Evolutionary conservation across 2,113 vertebrate species (phyloP).

Genomic region (Onychorhynchus coronatus): DNA sequence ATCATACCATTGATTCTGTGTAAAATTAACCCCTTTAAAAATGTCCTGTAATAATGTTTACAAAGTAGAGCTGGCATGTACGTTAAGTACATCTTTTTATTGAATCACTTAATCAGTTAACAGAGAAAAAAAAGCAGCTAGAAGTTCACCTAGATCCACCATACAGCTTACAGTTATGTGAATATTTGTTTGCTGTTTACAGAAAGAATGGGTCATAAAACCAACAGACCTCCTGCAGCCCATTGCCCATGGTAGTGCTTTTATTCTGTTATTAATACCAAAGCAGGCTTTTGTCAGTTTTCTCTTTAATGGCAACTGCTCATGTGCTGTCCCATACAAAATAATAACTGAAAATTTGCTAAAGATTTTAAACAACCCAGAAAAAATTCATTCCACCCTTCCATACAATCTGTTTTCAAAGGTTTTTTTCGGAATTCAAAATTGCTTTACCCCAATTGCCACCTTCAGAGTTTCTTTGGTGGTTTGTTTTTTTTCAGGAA

Average conservation of each 20-base stretch:
- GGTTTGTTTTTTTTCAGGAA: not conserved
- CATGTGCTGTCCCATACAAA: not conserved
- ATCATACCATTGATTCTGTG: not conserved
- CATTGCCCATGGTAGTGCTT: not conserved
- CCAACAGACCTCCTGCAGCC: not conserved
- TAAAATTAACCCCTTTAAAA: not conserved
- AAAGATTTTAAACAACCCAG: not conserved
- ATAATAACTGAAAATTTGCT: not conserved
- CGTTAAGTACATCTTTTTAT: not conserved
- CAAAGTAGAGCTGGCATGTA: not conserved
- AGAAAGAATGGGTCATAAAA: not conserved
- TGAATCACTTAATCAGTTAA: not conserved
- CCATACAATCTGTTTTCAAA: not conserved
- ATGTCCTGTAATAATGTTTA: not conserved
- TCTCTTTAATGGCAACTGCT: not conserved
- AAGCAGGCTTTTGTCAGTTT: not conserved
- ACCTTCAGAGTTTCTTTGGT: not conserved
- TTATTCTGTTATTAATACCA: not conserved
- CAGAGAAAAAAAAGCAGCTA: not conserved
- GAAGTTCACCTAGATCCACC: not conserved
- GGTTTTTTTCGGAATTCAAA: not conserved
- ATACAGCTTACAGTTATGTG: not conserved
- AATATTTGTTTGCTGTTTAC: not conserved
- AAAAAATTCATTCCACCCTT: not conserved
- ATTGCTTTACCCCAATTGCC: fast-evolving